Conservation (phyloP, 2,888 invertebrate genomes). For the Drepanosiphum platanoidis region DNA sequence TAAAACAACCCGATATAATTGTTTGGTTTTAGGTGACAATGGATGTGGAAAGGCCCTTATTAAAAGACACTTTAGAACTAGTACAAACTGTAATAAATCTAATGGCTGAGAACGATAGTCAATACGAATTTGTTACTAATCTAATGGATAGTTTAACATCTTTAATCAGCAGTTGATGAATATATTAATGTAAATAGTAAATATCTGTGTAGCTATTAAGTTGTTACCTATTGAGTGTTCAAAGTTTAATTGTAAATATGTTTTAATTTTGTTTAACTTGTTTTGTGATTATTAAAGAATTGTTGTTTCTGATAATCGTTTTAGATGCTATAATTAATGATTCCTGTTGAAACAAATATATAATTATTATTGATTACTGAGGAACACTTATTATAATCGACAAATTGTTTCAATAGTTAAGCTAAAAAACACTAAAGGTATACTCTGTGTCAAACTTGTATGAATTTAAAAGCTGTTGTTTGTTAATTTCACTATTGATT, state of each 20-base stretch:
- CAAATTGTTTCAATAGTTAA: no score
- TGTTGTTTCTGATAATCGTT: not conserved
- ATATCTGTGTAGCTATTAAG: not conserved
- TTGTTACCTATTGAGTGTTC: no score
- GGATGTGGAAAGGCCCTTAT: constrained; percentile 36
- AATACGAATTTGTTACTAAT: constrained; percentile 48
- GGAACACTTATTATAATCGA: no score
- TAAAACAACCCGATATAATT: not conserved
- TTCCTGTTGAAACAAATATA: no score
- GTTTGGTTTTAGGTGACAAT: constrained; percentile 42
- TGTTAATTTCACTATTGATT: no score
- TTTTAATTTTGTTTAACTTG: not conserved
- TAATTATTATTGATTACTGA: no score
- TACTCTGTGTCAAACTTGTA: not conserved
- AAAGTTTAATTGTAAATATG: no score
- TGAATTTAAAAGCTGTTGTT: not conserved
- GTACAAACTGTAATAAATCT: constrained; percentile 46
- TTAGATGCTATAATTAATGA: no score
- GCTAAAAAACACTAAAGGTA: no score
- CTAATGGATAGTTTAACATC: constrained; percentile 54
- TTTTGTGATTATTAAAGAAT: not conserved
- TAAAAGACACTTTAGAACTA: constrained; percentile 47
- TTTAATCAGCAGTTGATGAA: constrained; percentile 19
- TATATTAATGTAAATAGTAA: not conserved
- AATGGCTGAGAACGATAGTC: constrained; percentile 41